Base-by-base conservation (phyloP, 1,140 invertebrate genomes). In the Cherax destructor region DNA sequence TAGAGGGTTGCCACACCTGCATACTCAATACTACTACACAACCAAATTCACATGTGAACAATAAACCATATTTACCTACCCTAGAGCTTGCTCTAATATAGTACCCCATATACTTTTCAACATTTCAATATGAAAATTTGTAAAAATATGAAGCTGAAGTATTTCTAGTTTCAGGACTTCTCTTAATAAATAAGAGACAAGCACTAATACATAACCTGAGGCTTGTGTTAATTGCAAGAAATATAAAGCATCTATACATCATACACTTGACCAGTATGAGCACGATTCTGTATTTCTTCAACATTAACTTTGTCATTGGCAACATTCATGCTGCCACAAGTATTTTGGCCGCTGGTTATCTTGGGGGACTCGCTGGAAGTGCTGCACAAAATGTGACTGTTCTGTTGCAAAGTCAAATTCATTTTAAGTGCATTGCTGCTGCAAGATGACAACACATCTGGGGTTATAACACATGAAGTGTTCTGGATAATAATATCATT, bases 401-500 rank as follows among this genome's bases (percentile, higher is more conserved):
- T n/a, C 30, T 65, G 41, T 30, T 24, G 18, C 30, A n/a, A 74
- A 9, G 59, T 21, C 13, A 24, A 72, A 9, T 76, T 81, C 65
- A 72, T 74, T 24, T 50, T 24, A 30, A 89, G 69, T 30, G 83
- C 79, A 41, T 21, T 91, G 50, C 89, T 83, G 61, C 77, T 85
- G 47, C 83, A 78, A 85, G 83, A 85, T 24, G 89, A 85, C 61
- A 91, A 72, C 49, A 91, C 89, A 72, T 85, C 83, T 24, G 83
- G 81, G 47, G 74, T 79, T 77, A 78, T 78, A 74, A 83, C 83
- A 85, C 76, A 61, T 79, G 89, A 79, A 76, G 89, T 10, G 30
- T 49, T 91, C 52, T 91, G 83, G 30, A 41, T 65, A n/a, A 78
- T 24, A 80, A 69, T 76, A 24, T 91, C 77, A 49, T 91, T 84